These are phyloP conservation scores for Ispidina lecontei DNA, from an alignment of 2,797 vertebrate species.

Conservation along the genomic window DNA sequence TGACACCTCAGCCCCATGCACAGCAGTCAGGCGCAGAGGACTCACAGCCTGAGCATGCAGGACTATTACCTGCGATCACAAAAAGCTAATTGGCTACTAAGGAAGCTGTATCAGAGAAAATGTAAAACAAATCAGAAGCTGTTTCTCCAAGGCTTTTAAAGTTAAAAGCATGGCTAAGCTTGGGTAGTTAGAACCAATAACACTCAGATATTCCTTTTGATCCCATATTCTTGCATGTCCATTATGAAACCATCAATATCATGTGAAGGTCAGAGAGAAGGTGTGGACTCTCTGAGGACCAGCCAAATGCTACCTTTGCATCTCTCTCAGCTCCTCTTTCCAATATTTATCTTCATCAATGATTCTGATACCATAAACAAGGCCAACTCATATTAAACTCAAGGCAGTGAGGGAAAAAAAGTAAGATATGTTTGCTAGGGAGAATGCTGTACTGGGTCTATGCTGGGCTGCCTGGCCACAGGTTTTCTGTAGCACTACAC, in stretches of 20 bases:
- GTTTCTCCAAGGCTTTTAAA: conserved; percentile 76
- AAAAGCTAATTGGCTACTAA: conserved; percentile 49
- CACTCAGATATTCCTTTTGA: conserved; percentile 62
- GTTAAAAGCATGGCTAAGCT: conserved; percentile 72
- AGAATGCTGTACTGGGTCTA: neutral
- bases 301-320: neutral
- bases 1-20: neutral
- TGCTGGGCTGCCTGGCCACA: neutral
- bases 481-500: neutral
- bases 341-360: neutral
- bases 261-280: conserved; percentile 18
- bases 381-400: neutral
- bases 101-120: conserved; percentile 48
- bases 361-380: neutral
- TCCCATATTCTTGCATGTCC: conserved; percentile 45
- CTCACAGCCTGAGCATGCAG: neutral
- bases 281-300: conserved; percentile 13
- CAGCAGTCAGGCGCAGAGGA: neutral
- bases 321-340: neutral
- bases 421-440: neutral
- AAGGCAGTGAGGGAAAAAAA: neutral
- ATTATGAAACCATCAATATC: conserved; percentile 39
- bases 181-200: conserved; percentile 67
- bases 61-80: neutral
- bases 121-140: conserved; percentile 64